Base-by-base conservation (phyloP, 2,113 vertebrate genomes). In the Lathamus discolor region DNA sequence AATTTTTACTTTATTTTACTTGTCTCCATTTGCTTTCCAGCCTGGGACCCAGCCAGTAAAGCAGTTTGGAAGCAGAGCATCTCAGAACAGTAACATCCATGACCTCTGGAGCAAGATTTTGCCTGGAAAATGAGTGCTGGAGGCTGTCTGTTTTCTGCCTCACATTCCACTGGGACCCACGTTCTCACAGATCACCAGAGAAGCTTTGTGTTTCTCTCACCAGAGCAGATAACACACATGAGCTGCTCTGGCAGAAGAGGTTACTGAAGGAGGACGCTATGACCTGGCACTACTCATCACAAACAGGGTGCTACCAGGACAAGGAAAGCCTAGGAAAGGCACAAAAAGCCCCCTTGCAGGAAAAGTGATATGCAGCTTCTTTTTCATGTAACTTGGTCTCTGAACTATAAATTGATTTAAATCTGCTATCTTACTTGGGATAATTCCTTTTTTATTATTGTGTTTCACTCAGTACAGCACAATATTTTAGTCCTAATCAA, bases 301-400 rank as follows among this genome's bases (percentile, higher is more conserved):
- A 7, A 87, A 23, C 6, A 43, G 15, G 18, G 16, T 24, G 6
- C 39, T 80, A 29, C 4, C 9, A 41, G 12, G 11, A 33, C 22
- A 82, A 69, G 17, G 13, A 68, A n/a, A 39, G 10, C 6, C 12
- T 29, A 44, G 14, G 29, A 46, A 76, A 79, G 18, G 31, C 37
- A 44, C 0, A 0, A 51, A 68, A 6, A 11, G 0, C 1, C 0
- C 2, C 6, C 14, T 68, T 14, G 14, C 0, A 22, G 11, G 6
- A n/a, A 4, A 33, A 22, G 5, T 3, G 6, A 84, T 7, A 28
- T 1, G 17, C 33, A 66, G 39, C 17, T 20, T 75, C 20, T 57
- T 51, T 29, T 51, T 46, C 9, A 13, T 12, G 4, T 27, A 35
- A 59, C 10, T 59, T 46, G 4, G 7, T 51, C 8, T 70, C 46